These are phyloP conservation scores for Calliopum simillimum DNA, from an alignment of 2,888 invertebrate species.

Conservation along the genomic window DNA sequence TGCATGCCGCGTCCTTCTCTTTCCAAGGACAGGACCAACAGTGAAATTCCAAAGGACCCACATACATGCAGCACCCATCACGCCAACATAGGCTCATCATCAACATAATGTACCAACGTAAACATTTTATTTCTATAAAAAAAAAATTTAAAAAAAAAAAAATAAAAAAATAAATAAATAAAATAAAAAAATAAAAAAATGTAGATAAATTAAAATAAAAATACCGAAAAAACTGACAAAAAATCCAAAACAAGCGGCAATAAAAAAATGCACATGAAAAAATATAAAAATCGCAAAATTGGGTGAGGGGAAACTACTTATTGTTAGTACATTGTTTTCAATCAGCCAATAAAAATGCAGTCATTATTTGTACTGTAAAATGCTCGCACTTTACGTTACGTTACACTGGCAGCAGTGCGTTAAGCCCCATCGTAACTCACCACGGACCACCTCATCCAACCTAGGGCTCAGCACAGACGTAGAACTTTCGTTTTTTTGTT, in stretches of 20 bases:
- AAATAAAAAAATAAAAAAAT: conserved; percentile 39
- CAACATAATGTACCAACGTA: conserved; percentile 61
- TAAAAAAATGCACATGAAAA: conserved; percentile 43
- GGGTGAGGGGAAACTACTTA: conserved; percentile 58
- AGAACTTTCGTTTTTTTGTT: conserved; percentile 23
- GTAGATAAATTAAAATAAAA: conserved; percentile 39
- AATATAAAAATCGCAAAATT: conserved; percentile 46
- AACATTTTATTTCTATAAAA: conserved; percentile 62
- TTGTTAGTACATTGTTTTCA: conserved; percentile 58
- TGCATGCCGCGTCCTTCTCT: background rate
- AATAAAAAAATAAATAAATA: conserved; percentile 42
- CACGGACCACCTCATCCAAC: conserved; percentile 24
- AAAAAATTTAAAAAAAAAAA: conserved; percentile 39
- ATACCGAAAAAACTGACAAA: conserved; percentile 46
- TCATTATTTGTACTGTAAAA: conserved; percentile 60
- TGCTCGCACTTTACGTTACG: conserved; percentile 43
- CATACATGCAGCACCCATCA: conserved; percentile 38
- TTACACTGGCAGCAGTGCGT: conserved; percentile 43
- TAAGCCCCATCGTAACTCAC: conserved; percentile 40
- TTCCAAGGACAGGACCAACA: background rate
- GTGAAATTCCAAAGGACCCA: conserved; percentile 30
- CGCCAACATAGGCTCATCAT: conserved; percentile 19
- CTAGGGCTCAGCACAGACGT: conserved; percentile 2
- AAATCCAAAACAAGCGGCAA: conserved; percentile 44
- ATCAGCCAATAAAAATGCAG: conserved; percentile 68